Evolutionary conservation across 2,113 vertebrate genomes (phyloP), one percentile per base, ranked within the genome.

Genomic region (Elaphurus davidianus): DNA sequence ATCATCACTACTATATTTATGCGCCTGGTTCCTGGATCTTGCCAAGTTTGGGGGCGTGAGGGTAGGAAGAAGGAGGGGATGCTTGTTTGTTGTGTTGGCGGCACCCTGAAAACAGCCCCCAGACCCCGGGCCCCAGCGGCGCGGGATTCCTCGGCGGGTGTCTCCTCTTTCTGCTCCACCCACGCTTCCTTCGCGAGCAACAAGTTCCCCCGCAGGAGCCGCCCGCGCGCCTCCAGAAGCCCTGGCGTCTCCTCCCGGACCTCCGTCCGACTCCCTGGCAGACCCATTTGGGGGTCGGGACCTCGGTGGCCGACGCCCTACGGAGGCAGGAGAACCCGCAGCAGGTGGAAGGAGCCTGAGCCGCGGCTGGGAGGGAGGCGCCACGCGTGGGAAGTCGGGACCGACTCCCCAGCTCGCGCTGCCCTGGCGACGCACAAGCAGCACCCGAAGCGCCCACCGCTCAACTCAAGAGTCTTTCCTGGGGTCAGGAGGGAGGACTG

Each of bases 181-280:
- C 74, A 97, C 89, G 71, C 93, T 96, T 88, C 62, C 85, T 64
- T 87, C 74, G 0, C 4, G 93, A 96, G 97, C 97, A 98, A 98
- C 98, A 98, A 98, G 98, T 98, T 94, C 98, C 50, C 59, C 55
- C 6, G 27, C 21, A 33, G 64, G 86, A 98, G 94, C 93, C 82
- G 86, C 97, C 94, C 13, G 85, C 90, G 94, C 83, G n/a, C 97
- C 79, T 13, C 82, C 5, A 67, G 84, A 43, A 40, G 85, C 74
- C 95, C 40, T 0, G 3, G 76, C 59, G 17, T 88, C 86, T 97
- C 88, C 62, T 91, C 60, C 55, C 45, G 62, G 92, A 94, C 93
- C 91, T 78, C 57, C 13, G 33, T 45, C 47, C 92, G 90, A 94
- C 54, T 67, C 7, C 0, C 47, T 30, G 43, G 47, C 79, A 87